phyloP scores from a whole-genome alignment of 64 coral and sea anemone species.

The Astreopora myriophthalma region DNA sequence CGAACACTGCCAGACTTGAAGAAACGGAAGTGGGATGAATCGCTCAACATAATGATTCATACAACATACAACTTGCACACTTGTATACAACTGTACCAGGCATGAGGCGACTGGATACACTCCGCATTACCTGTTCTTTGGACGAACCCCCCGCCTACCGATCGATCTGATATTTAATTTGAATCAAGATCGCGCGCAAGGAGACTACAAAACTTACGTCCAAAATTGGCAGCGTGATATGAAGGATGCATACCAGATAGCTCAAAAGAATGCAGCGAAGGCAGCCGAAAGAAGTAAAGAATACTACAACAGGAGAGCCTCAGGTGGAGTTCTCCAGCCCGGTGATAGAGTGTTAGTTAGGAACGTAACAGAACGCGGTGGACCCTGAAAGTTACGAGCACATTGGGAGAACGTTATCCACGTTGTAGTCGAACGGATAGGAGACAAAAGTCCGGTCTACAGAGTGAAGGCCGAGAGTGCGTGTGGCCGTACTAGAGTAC shows the following conservation, averaged over 20 bases:
- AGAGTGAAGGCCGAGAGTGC: neutral
- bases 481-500: neutral
- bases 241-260: no score
- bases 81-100: neutral
- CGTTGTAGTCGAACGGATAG: neutral
- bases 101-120: no score
- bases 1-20: neutral
- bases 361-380: no score
- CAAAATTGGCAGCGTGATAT: constrained; percentile 10
- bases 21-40: constrained; percentile 10
- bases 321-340: neutral
- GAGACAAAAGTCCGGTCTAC: neutral
- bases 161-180: constrained; percentile 33
- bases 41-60: neutral
- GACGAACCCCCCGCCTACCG: neutral
- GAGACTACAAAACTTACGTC: neutral
- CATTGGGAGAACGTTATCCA: neutral
- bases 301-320: neutral
- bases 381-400: neutral
- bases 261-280: no score
- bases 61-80: no score
- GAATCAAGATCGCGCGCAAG: neutral
- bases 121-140: neutral
- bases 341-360: neutral
- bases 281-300: neutral